phyloP scores from a whole-genome alignment of 2,888 invertebrate species.

The Drosophila borborema region DNA sequence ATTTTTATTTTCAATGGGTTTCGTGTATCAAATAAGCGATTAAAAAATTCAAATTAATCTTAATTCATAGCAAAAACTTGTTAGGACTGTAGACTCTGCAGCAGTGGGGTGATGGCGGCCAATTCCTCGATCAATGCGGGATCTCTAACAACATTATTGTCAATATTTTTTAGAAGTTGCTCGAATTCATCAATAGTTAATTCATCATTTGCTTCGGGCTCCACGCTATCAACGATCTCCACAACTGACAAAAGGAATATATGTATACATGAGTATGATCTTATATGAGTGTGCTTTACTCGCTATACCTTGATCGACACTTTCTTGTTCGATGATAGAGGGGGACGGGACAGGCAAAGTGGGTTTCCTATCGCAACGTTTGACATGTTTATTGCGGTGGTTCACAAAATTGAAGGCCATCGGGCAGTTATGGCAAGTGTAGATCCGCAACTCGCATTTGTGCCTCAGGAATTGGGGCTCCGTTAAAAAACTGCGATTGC shows the following conservation, averaged over 20 bases:
- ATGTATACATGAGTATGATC: background rate
- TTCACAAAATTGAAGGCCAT: background rate
- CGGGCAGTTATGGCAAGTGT: slow-evolving; percentile 14
- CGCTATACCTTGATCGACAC: background rate
- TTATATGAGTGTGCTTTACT: background rate
- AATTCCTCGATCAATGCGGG: slow-evolving; percentile 23
- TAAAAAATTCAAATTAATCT: background rate
- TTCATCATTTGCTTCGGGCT: background rate
- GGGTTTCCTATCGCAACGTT: background rate
- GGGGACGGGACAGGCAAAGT: too few species aligned
- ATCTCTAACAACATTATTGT: slow-evolving; percentile 25
- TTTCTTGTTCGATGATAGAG: too few species aligned
- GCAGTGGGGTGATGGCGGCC: slow-evolving; percentile 18
- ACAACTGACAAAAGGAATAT: background rate
- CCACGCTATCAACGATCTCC: background rate
- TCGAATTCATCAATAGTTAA: slow-evolving; percentile 16
- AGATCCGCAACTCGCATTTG: background rate
- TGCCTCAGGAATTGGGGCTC: slow-evolving; percentile 20
- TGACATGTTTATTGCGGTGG: slow-evolving; percentile 22
- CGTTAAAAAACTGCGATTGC: slow-evolving; percentile 9
- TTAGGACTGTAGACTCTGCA: slow-evolving; percentile 18
- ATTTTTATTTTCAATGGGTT: background rate
- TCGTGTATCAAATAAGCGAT: background rate
- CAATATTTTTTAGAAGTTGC: slow-evolving; percentile 26
- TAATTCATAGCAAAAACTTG: background rate